Evolutionary conservation across 1,140 invertebrate species (phyloP).

Genomic region (Latrodectus geometricus): DNA sequence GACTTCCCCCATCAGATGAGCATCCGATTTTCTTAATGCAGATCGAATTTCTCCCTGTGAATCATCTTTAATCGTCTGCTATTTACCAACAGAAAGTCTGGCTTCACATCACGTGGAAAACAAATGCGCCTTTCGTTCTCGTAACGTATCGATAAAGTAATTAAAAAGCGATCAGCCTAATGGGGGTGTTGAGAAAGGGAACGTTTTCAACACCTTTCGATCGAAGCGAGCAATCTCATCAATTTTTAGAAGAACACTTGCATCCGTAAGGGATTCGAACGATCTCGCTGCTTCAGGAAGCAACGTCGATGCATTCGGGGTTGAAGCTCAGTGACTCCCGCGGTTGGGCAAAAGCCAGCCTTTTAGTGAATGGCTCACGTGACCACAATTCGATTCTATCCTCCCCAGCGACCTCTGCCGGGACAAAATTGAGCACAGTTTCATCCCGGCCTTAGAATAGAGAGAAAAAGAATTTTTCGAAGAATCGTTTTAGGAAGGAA

Average conservation of each 20-base stretch:
- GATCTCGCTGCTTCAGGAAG: not conserved
- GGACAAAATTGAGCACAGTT: not conserved
- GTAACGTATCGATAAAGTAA: conserved; percentile 53
- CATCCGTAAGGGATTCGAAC: not conserved
- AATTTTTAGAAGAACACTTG: not conserved
- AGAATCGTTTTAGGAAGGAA: too few relatives aligned
- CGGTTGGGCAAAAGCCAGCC: not conserved
- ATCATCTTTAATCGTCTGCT: not conserved
- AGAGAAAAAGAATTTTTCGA: too few relatives aligned
- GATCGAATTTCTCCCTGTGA: not conserved
- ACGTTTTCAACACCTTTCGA: not conserved
- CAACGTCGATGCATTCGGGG: not conserved
- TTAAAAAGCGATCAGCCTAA: conserved; percentile 57
- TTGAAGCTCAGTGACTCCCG: not conserved
- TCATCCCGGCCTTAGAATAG: not conserved
- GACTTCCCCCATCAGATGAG: too few relatives aligned
- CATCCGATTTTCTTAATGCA: not conserved
- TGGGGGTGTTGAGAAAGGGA: conserved; percentile 9
- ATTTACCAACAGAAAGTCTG: not conserved
- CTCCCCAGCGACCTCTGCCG: not conserved
- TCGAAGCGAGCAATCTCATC: not conserved
- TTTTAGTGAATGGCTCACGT: conserved; percentile 5
- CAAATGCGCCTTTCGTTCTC: too few relatives aligned
- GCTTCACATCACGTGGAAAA: conserved; percentile 10
- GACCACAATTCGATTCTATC: conserved; percentile 22